A percentile compares a stretch with the other conserved stretches of the same genome.
These are phyloP conservation scores for Cossypha dichroa DNA, from an alignment of 2,797 vertebrate genomes.

Conservation along the genomic window DNA sequence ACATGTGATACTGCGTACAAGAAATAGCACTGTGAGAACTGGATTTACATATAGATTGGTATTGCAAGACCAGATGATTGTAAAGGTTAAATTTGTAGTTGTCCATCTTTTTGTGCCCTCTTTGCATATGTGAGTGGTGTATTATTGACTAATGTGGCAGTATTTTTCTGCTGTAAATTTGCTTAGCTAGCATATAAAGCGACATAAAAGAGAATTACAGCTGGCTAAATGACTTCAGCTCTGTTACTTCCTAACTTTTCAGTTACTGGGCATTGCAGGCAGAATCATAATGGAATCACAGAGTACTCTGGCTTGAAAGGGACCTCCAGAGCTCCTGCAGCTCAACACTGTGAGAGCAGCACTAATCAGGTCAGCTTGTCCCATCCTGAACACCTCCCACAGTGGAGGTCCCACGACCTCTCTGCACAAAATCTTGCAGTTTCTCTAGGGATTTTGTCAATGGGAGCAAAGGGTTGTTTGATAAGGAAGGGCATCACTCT, in stretches of 20 bases:
- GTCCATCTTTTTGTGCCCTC: background rate
- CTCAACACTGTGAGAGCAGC: background rate
- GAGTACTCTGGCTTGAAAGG: background rate
- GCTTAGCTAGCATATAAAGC: background rate
- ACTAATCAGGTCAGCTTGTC: background rate
- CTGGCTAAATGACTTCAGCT: background rate
- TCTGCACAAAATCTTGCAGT: background rate
- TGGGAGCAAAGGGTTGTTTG: background rate
- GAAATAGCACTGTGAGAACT: background rate
- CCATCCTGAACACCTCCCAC: background rate
- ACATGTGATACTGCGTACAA: background rate
- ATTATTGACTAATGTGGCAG: background rate
- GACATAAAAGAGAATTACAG: background rate
- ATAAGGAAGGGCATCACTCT: background rate
- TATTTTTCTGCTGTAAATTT: background rate
- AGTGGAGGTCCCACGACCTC: background rate
- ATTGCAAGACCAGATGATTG: background rate
- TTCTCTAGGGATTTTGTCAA: background rate
- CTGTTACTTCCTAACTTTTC: background rate
- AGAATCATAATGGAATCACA: background rate
- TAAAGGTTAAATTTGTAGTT: constrained; percentile 10
- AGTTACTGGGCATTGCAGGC: background rate
- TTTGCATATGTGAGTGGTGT: background rate
- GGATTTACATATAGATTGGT: background rate
- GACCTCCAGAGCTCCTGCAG: background rate